phyloP scores from a whole-genome alignment of 1,140 invertebrate genomes.

The Megalopta genalis region DNA sequence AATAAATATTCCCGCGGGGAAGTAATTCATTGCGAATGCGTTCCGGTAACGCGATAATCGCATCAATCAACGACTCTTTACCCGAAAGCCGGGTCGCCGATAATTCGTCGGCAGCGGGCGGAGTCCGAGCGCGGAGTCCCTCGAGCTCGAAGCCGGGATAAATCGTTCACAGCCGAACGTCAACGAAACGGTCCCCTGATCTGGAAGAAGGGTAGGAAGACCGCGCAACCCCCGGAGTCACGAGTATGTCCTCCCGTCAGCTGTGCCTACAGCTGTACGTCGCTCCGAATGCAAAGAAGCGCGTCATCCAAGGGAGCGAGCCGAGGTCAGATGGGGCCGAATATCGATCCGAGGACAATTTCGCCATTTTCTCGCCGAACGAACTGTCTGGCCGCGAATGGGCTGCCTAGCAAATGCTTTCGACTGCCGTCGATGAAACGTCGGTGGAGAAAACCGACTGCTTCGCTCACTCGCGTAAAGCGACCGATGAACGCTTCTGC shows the following conservation, averaged over 20 bases:
- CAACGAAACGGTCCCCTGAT: constrained; percentile 32
- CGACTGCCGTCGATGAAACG: too few species aligned
- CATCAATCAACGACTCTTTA: background rate
- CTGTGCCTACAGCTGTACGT: constrained; percentile 50
- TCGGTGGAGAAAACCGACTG: too few species aligned
- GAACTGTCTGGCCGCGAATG: background rate
- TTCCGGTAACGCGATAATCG: background rate
- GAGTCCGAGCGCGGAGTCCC: background rate
- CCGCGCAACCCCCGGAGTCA: constrained; percentile 22
- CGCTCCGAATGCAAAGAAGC: constrained; percentile 34
- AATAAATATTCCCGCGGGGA: background rate
- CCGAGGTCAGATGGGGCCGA: constrained; percentile 14
- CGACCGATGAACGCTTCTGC: too few species aligned
- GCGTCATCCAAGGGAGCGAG: constrained; percentile 18
- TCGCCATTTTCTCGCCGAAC: constrained; percentile 13
- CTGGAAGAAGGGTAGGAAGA: constrained; percentile 40
- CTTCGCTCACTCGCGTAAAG: too few species aligned
- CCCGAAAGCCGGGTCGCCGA: background rate
- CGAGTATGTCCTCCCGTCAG: constrained; percentile 33
- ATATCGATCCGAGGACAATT: constrained; percentile 34
- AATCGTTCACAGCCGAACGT: constrained; percentile 41
- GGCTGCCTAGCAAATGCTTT: too few species aligned
- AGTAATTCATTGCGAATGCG: background rate
- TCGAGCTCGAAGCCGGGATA: constrained; percentile 1
- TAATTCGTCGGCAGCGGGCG: background rate